Evolutionary conservation across 1,140 invertebrate genomes (phyloP).

Genomic region (Eriosoma lanigerum): DNA sequence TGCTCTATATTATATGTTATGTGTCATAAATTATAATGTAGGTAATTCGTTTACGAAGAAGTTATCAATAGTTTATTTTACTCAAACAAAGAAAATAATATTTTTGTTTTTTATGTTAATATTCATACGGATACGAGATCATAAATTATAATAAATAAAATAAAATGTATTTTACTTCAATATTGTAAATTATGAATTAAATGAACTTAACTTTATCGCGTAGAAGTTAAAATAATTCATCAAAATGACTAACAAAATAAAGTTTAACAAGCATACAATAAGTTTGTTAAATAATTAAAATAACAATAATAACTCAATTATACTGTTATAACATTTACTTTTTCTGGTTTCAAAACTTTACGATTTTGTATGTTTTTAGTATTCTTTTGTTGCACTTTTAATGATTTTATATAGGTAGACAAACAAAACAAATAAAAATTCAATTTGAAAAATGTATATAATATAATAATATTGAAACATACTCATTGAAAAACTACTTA

Average conservation of each 20-base stretch:
- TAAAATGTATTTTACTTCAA: too few relatives aligned
- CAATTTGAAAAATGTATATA: background rate
- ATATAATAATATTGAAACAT: too few relatives aligned
- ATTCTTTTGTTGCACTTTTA: background rate
- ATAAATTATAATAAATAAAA: too few relatives aligned
- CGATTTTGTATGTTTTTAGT: conserved; percentile 12
- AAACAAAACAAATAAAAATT: background rate
- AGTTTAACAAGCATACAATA: background rate
- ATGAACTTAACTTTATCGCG: background rate
- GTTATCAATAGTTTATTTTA: too few relatives aligned
- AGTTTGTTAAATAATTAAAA: background rate
- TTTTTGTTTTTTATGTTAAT: too few relatives aligned
- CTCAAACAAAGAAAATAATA: too few relatives aligned
- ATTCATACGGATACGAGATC: too few relatives aligned
- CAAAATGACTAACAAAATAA: background rate
- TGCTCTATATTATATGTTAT: too few relatives aligned
- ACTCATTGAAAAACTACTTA: too few relatives aligned
- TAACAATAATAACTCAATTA: background rate
- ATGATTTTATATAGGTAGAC: background rate
- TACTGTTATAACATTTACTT: background rate
- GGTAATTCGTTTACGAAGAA: too few relatives aligned
- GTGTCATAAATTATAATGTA: too few relatives aligned
- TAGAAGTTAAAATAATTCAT: background rate
- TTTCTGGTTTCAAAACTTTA: background rate
- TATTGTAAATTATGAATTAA: too few relatives aligned